phyloP scores from a whole-genome alignment of 2,888 invertebrate genomes.

The Nymphalis polychloros region DNA sequence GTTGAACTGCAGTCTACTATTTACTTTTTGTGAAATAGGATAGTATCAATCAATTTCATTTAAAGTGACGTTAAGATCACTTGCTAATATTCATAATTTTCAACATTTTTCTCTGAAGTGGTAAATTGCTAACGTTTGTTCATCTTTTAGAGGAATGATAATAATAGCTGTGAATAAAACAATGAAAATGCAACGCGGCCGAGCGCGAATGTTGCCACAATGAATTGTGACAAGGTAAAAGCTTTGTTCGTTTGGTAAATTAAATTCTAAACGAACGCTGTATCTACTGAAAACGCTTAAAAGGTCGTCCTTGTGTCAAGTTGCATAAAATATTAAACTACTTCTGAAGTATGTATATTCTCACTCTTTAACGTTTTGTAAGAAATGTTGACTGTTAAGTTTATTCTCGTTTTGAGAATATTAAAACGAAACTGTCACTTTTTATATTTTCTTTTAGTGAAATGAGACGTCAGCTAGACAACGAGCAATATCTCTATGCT shows the following conservation, averaged over 20 bases:
- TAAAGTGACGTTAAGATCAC: slow-evolving; percentile 26
- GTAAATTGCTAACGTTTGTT: slow-evolving; percentile 44
- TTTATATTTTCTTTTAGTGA: slow-evolving; percentile 1
- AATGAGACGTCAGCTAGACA: not conserved
- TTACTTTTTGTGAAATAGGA: not conserved
- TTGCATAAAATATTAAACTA: slow-evolving; percentile 31
- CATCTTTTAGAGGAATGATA: slow-evolving; percentile 31
- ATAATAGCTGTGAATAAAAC: slow-evolving; percentile 52
- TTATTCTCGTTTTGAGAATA: not conserved
- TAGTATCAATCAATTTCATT: not conserved
- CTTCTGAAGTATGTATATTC: slow-evolving; percentile 15
- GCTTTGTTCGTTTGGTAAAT: slow-evolving; percentile 66
- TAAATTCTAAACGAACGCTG: slow-evolving; percentile 58
- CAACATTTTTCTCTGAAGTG: slow-evolving; percentile 5
- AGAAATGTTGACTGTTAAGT: not conserved
- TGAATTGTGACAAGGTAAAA: slow-evolving; percentile 68
- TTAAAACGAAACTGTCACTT: not conserved
- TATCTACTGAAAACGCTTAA: slow-evolving; percentile 52
- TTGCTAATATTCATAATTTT: slow-evolving; percentile 1
- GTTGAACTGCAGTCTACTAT: too few species aligned
- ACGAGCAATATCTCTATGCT: not conserved
- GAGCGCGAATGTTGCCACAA: slow-evolving; percentile 58
- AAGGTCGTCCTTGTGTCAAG: slow-evolving; percentile 46
- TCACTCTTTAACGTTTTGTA: slow-evolving; percentile 3
- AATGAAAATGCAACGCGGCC: slow-evolving; percentile 56